A percentile compares a stretch with the other conserved stretches of the same genome.
These are phyloP conservation scores for Rattus rattus DNA, from an alignment of 2,113 vertebrate species.

Conservation along the genomic window DNA sequence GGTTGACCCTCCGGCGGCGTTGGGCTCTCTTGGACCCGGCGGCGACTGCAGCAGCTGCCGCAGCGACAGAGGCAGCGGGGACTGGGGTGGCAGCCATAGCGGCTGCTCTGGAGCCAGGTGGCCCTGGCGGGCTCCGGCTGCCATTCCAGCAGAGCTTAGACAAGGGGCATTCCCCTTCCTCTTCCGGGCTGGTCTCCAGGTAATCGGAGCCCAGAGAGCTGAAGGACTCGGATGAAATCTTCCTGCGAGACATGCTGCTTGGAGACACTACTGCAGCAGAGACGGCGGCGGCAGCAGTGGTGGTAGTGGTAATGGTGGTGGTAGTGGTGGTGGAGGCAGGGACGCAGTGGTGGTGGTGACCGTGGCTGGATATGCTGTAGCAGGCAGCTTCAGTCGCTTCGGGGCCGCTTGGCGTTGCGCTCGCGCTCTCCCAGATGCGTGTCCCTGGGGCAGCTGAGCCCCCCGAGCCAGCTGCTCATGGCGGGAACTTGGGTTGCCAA, in stretches of 20 bases:
- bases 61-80: constrained; percentile 56
- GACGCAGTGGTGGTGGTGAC: not conserved
- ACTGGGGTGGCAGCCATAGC: constrained; percentile 59
- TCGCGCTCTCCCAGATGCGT: not conserved
- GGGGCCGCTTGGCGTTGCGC: constrained; percentile 43
- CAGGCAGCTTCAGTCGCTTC: constrained; percentile 52
- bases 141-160: constrained; percentile 93
- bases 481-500: constrained; percentile 66
- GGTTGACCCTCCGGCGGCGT: constrained; percentile 94
- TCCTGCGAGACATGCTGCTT: constrained; percentile 93
- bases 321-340: constrained; percentile 10
- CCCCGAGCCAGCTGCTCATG: constrained; percentile 70
- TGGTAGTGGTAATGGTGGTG: not conserved
- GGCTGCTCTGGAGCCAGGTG: not conserved
- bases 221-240: constrained; percentile 97
- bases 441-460: constrained; percentile 34
- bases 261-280: constrained; percentile 32
- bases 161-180: constrained; percentile 90
- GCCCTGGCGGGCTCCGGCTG: constrained; percentile 90
- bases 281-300: not conserved
- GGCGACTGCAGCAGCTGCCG: constrained; percentile 54
- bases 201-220: constrained; percentile 96
- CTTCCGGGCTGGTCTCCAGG: constrained; percentile 93
- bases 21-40: constrained; percentile 88
- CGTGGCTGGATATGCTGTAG: not conserved